phyloP scores from a whole-genome alignment of 2,797 vertebrate genomes.

The Leuciscus waleckii region DNA sequence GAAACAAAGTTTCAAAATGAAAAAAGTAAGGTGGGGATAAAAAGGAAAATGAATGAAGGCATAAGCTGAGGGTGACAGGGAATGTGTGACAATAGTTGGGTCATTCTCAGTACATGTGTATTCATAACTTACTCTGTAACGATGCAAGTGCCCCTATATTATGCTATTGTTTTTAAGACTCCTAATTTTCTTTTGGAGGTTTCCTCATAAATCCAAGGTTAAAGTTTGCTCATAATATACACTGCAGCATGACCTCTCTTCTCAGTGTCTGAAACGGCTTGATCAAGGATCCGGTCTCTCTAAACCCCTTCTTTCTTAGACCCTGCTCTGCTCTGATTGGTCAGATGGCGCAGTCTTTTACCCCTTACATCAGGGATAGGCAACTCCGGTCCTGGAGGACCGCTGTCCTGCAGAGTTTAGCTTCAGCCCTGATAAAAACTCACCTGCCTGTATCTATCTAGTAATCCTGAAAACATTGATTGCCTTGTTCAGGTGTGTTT shows the following conservation, averaged over 20 bases:
- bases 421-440: too few species aligned
- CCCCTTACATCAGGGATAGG: too few species aligned
- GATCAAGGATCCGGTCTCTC: background rate
- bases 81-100: background rate
- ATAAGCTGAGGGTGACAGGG: slow-evolving; percentile 19
- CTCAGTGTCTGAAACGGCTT: background rate
- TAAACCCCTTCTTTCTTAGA: background rate
- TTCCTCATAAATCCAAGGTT: background rate
- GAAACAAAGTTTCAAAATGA: slow-evolving; percentile 51
- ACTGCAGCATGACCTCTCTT: background rate
- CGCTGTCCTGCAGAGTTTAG: too few species aligned
- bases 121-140: background rate
- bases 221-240: background rate
- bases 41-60: slow-evolving; percentile 36
- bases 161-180: background rate
- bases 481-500: too few species aligned
- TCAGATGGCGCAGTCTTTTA: too few species aligned
- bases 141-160: background rate
- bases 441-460: too few species aligned
- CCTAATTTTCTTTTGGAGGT: background rate
- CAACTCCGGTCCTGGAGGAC: too few species aligned
- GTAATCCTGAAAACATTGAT: too few species aligned
- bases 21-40: slow-evolving; percentile 40
- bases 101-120: slow-evolving; percentile 19
- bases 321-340: too few species aligned